phyloP scores from a whole-genome alignment of 2,888 invertebrate species.

The Scaptomyza tumidula region DNA sequence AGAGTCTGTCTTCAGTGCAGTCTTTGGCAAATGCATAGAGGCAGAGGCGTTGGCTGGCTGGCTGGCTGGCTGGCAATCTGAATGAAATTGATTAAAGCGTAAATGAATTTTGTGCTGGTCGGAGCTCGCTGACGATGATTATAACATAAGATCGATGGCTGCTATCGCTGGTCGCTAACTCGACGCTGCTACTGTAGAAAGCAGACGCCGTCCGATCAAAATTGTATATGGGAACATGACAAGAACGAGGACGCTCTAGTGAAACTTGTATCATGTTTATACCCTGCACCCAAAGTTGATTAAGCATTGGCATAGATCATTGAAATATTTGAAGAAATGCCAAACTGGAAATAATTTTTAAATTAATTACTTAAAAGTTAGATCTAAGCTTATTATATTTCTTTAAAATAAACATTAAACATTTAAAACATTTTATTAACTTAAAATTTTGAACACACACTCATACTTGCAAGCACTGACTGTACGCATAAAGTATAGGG shows the following conservation, averaged over 20 bases:
- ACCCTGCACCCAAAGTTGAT: conserved; percentile 20
- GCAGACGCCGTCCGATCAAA: conserved; percentile 58
- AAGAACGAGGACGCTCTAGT: conserved; percentile 5
- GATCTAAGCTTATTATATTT: too few relatives aligned
- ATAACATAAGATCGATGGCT: conserved; percentile 82
- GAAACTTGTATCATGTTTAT: conserved; percentile 55
- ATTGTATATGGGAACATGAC: conserved; percentile 6
- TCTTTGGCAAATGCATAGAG: conserved; percentile 18
- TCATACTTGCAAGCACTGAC: too few relatives aligned
- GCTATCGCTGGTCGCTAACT: conserved; percentile 83
- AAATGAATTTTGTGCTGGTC: conserved; percentile 81
- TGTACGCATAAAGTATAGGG: too few relatives aligned
- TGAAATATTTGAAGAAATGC: background rate
- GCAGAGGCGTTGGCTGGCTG: conserved; percentile 18
- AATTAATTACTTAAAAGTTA: too few relatives aligned
- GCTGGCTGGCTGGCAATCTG: conserved; percentile 33
- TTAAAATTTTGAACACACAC: too few relatives aligned
- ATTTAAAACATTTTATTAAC: too few relatives aligned
- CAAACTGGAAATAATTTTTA: too few relatives aligned
- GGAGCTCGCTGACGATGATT: conserved; percentile 67
- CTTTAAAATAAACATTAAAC: too few relatives aligned
- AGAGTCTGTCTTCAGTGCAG: conserved; percentile 1
- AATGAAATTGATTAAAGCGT: conserved; percentile 83
- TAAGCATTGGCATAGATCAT: background rate
- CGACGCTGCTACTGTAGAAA: conserved; percentile 83